These are phyloP conservation scores for Lamprotornis superbus DNA, from an alignment of 2,113 vertebrate genomes.

Conservation along the genomic window DNA sequence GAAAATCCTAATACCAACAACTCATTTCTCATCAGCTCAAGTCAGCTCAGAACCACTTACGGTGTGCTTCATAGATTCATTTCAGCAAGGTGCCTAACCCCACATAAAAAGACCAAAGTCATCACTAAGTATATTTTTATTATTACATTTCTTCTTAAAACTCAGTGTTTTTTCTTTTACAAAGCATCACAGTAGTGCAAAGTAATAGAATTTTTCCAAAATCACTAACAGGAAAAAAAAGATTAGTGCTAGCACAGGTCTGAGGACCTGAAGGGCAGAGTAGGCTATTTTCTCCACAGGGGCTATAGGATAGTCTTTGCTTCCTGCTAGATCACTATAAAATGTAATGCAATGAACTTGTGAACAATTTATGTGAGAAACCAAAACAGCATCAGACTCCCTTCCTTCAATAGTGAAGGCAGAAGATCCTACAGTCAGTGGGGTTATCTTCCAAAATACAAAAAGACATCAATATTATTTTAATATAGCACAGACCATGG, in stretches of 20 bases:
- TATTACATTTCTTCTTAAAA: not conserved
- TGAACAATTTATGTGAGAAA: not conserved
- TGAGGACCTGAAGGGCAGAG: not conserved
- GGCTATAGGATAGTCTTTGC: not conserved
- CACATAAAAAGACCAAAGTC: not conserved
- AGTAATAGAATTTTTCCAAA: not conserved
- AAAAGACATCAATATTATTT: not conserved
- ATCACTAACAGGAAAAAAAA: not conserved
- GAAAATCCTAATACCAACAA: not conserved
- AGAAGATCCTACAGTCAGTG: not conserved
- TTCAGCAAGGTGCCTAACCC: not conserved
- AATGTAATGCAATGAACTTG: not conserved
- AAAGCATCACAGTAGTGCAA: not conserved
- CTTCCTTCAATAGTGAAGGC: not conserved
- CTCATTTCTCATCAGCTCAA: not conserved
- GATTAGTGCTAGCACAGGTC: not conserved
- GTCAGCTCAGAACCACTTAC: not conserved
- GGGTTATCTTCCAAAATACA: not conserved
- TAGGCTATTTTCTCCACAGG: not conserved
- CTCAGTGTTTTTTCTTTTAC: not conserved
- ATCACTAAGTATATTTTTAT: not conserved
- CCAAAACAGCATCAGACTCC: not conserved
- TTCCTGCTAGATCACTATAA: not conserved
- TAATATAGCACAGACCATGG: not conserved
- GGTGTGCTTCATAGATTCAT: not conserved